Conservation (phyloP, 2,113 vertebrate species). For the Rafetus swinhoei region DNA sequence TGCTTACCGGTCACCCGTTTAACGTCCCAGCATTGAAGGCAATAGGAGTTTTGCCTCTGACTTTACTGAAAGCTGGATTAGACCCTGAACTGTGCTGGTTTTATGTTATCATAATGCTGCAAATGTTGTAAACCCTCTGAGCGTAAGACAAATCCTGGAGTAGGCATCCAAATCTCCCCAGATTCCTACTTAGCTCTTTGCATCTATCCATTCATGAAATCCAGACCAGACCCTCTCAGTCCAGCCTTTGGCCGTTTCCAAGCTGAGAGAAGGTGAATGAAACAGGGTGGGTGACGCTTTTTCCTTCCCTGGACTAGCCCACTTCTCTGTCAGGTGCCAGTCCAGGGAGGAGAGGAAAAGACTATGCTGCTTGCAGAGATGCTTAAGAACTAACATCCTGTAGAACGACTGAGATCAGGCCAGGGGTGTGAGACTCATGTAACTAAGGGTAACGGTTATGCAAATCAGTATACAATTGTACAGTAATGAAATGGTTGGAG, state of each 20-base stretch:
- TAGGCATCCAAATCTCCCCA: conserved; percentile 66
- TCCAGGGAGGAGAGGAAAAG: neutral
- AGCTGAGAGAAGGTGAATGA: conserved; percentile 10
- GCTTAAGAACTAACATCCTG: neutral
- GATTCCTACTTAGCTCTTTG: conserved; percentile 53
- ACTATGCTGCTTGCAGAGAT: neutral
- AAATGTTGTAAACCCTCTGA: conserved; percentile 52
- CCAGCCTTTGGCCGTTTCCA: conserved; percentile 3
- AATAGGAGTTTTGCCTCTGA: neutral
- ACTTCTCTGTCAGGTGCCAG: neutral
- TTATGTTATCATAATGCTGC: conserved; percentile 55
- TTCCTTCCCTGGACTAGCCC: neutral
- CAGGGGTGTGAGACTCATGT: neutral
- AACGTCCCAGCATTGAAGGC: neutral
- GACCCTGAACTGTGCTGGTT: neutral
- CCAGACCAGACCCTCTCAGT: conserved; percentile 44
- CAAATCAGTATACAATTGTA: neutral
- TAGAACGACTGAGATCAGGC: neutral
- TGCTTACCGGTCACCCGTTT: no score
- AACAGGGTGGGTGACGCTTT: neutral
- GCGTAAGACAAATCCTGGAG: conserved; percentile 64
- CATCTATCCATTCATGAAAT: conserved; percentile 63
- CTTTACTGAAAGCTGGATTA: neutral
- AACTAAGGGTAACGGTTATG: neutral
- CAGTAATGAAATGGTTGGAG: neutral